Base-by-base conservation (phyloP, 2,888 invertebrate species). In the Ectemnius lituratus region DNA sequence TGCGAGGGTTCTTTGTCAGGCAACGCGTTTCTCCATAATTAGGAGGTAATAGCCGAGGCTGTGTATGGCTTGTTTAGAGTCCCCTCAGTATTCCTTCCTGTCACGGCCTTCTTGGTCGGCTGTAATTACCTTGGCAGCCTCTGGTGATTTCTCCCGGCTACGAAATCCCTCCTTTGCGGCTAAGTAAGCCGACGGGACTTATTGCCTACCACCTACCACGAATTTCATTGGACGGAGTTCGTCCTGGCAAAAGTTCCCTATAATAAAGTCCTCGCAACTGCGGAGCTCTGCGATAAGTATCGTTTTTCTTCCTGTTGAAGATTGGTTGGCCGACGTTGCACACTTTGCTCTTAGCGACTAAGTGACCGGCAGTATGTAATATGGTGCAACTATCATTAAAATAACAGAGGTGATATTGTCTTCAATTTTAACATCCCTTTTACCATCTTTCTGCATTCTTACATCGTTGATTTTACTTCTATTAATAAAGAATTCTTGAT, bases 31-130 rank as follows among this genome's bases (percentile, higher is more conserved):
- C 68, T 60, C 67, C 73, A 67, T 81, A 81, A 84, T 82, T 82
- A 77, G 79, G 73, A 11, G 73, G 75, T 82, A 80, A 83, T 81
- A 78, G 81, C 71, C 57, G 60, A 70, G 78, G 37, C 79, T 73
- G 75, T 72, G 80, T 77, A 72, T 76, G 73, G 67, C 71, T 67
- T 71, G 78, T 81, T 84, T 71, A 79, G 78, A 75, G 70, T 60
- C 67, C 66, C 61, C 58, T 56, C 23, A 3, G 13, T 18, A 27
- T n/a, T 57, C 18, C 49, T 68, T 23, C 18, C 23, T 62, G 59
- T 62, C 58, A 57, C 56, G n/a, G 18, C 56, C 61, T 49, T 63
- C 74, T 62, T 79, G 67, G 59, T 68, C 72, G 79, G 62, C 66
- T 72, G 73, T 76, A 84, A 84, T 84, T 84, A 68, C 76, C 72